A percentile compares a stretch with the other conserved stretches of the same genome.
These are phyloP conservation scores for Daktulosphaira vitifoliae DNA, from an alignment of 1,140 invertebrate species.

Conservation along the genomic window DNA sequence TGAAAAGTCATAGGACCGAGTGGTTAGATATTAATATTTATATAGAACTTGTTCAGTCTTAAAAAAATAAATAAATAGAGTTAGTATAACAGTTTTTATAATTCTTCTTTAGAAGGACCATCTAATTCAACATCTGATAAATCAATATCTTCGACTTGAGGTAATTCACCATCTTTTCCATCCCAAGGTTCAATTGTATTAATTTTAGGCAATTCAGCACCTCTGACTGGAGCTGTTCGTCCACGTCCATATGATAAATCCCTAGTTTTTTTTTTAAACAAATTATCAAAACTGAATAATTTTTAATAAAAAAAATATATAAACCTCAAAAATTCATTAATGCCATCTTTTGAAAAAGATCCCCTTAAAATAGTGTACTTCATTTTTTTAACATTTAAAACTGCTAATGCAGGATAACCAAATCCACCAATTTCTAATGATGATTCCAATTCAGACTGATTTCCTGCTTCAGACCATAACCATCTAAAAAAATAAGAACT, in stretches of 20 bases:
- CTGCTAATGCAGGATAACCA: conserved; percentile 88
- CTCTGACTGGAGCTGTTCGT: conserved; percentile 80
- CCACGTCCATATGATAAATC: conserved; percentile 92
- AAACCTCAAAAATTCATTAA: conserved; percentile 80
- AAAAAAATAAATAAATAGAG: conserved; percentile 10
- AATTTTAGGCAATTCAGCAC: conserved; percentile 74
- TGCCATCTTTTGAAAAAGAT: conserved; percentile 88
- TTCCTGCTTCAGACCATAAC: conserved; percentile 87
- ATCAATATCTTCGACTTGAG: conserved; percentile 86
- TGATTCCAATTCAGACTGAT: conserved; percentile 76
- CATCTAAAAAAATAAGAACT: conserved; percentile 54
- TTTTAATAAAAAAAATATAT: neutral
- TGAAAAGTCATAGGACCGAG: neutral
- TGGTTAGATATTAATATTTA: conserved; percentile 1
- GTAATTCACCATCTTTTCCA: no score
- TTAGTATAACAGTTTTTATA: conserved; percentile 42
- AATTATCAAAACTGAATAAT: no score
- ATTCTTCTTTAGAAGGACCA: conserved; percentile 70
- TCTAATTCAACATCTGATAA: conserved; percentile 83
- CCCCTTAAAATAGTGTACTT: conserved; percentile 90
- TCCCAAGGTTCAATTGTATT: no score
- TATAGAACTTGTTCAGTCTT: conserved; percentile 26
- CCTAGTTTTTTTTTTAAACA: conserved; percentile 44
- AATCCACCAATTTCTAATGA: conserved; percentile 88
- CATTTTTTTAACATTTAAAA: conserved; percentile 93